Conservation (phyloP, 2,888 invertebrate genomes). For the Baccha elongata region DNA sequence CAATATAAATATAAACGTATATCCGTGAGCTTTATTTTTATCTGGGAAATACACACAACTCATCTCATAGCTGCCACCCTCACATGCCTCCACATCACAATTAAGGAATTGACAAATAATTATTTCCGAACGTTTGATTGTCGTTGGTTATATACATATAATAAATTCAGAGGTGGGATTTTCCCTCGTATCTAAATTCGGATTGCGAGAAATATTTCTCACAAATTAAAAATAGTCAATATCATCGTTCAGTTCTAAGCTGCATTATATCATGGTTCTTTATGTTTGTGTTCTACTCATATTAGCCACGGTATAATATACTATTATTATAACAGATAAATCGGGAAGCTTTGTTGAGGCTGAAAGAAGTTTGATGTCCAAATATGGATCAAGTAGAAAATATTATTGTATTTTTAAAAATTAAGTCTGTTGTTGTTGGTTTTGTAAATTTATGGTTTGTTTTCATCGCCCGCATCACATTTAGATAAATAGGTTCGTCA, state of each 20-base stretch:
- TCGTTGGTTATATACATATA: too few relatives aligned
- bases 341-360: background rate
- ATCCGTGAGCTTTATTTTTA: conserved; percentile 5
- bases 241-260: conserved; percentile 18
- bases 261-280: conserved; percentile 12
- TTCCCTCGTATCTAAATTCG: conserved; percentile 31
- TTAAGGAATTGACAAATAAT: background rate
- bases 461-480: background rate
- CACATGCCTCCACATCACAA: background rate
- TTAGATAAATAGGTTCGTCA: too few relatives aligned
- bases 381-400: background rate
- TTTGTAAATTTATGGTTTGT: background rate
- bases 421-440: background rate
- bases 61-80: background rate
- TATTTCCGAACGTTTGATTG: too few relatives aligned
- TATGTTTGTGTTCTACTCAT: background rate
- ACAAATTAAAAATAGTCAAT: conserved; percentile 39
- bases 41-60: background rate
- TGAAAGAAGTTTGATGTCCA: background rate
- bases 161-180: conserved; percentile 29
- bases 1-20: too few relatives aligned
- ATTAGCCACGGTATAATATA: conserved; percentile 14
- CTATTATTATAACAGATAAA: background rate
- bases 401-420: background rate
- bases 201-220: conserved; percentile 16